Evolutionary conservation across 2,888 invertebrate species (phyloP), one percentile per base, ranked within the genome.

Genomic region (Plebejus argus): DNA sequence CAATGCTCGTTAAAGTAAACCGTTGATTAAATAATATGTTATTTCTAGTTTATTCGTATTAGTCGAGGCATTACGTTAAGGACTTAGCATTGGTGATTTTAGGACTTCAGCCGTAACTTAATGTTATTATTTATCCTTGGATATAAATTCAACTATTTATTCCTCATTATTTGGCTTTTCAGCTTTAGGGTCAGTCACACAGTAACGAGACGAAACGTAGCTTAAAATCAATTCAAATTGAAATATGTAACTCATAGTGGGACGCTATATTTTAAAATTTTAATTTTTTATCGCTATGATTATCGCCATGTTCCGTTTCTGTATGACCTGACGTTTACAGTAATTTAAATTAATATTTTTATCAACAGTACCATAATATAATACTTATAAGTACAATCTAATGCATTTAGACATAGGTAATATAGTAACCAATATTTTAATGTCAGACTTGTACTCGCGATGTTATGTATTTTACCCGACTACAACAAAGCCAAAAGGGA

Each of bases 111-210:
- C 49, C 49, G 1, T 49, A 49, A 53, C 53, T 53, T 53, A 53
- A 53, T 53, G 15, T 71, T 35, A 23, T 49, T 23, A 12, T 49
- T 39, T 39, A 71, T 39, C n/a, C 23, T 45, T 39, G 20, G 45
- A 72, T 72, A 35, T 70, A 70, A 18, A 70, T 35, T 28, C n/a
- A 33, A 28, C 20, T 45, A 23, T 61, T 61, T 61, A 61, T 61
- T 61, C 23, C 61, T 61, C 10, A 10, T 61, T 61, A 61, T 61
- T 61, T 61, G 61, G 23, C 61, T 20, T 61, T 61, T 61, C 23
- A 61, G 23, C 23, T 20, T 58, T 20, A 53, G 18, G 18, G 18
- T 4, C 45, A 45, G 0, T 15, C 53, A 15, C 53, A 53, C 18
- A 53, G 18, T 5, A 53, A 53, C 53, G 5, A 53, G 18, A 53